These are phyloP conservation scores for Alaudala cheleensis DNA, from an alignment of 2,113 vertebrate species.

Conservation along the genomic window DNA sequence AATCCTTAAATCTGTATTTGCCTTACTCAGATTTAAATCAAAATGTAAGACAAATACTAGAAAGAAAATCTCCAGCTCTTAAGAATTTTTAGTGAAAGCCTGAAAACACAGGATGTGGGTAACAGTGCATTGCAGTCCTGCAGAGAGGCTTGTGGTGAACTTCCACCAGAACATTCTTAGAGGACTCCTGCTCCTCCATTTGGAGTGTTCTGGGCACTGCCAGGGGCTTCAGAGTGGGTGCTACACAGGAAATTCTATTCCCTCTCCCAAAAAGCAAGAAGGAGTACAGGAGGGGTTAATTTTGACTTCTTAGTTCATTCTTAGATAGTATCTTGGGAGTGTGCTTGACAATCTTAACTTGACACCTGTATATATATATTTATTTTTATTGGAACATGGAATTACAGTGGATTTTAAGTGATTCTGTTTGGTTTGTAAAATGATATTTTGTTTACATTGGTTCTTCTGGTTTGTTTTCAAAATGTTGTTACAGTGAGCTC, in stretches of 20 bases:
- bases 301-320: conserved; percentile 1
- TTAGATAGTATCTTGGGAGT: conserved; percentile 23
- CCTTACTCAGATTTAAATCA: neutral
- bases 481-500: conserved; percentile 57
- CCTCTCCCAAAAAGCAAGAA: neutral
- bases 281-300: neutral
- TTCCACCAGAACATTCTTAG: neutral
- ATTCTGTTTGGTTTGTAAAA: conserved; percentile 59
- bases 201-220: neutral
- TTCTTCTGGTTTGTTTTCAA: conserved; percentile 57
- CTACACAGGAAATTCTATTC: neutral
- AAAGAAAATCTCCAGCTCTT: neutral
- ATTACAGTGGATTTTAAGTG: conserved; percentile 47
- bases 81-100: neutral
- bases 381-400: conserved; percentile 52
- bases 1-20: neutral
- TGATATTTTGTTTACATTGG: conserved; percentile 46
- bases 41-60: neutral
- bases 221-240: too few relatives aligned
- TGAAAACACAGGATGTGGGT: neutral
- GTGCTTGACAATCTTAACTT: conserved; percentile 33
- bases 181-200: neutral
- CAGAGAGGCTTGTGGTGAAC: neutral
- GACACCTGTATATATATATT: conserved; percentile 56
- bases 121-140: neutral